Percentiles rank a stretch among this genome's conserved stretches.
phyloP scores from a whole-genome alignment of 2,888 invertebrate genomes.

The Cataglyphis altisquamis region DNA sequence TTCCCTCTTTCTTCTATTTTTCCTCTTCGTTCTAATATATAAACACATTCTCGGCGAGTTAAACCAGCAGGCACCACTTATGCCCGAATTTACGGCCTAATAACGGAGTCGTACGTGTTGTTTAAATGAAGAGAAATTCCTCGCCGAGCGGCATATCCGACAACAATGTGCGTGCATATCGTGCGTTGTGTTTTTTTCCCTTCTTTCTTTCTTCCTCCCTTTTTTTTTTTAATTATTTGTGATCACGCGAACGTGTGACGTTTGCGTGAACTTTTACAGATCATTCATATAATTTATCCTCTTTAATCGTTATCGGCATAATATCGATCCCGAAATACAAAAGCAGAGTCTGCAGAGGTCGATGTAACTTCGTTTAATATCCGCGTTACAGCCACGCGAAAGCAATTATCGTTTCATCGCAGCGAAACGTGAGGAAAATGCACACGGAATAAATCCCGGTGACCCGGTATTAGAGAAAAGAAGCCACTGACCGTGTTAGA shows the following conservation, averaged over 20 bases:
- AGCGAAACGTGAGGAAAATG: conserved; percentile 21
- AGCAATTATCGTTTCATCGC: conserved; percentile 34
- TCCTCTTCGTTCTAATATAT: background rate
- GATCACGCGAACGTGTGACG: background rate
- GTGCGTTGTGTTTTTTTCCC: conserved; percentile 50
- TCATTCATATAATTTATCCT: conserved; percentile 10
- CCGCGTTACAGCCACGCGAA: conserved; percentile 27
- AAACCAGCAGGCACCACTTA: conserved; percentile 47
- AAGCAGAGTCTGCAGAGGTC: conserved; percentile 40
- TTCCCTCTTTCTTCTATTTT: background rate
- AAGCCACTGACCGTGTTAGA: conserved; percentile 29
- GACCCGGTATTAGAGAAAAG: conserved; percentile 31
- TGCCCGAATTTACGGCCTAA: conserved; percentile 41
- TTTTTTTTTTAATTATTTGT: conserved; percentile 34
- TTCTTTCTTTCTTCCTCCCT: background rate
- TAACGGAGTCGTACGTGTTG: conserved; percentile 53
- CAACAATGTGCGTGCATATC: conserved; percentile 29
- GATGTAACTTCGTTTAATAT: conserved; percentile 42
- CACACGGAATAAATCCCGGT: conserved; percentile 32
- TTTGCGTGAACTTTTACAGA: background rate
- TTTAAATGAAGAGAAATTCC: conserved; percentile 16
- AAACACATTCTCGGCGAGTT: background rate
- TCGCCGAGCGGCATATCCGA: conserved; percentile 28
- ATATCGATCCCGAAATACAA: conserved; percentile 4
- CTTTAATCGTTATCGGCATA: conserved; percentile 47